Base-by-base conservation (phyloP, 2,888 invertebrate species). In the Diachrysia chrysitis region DNA sequence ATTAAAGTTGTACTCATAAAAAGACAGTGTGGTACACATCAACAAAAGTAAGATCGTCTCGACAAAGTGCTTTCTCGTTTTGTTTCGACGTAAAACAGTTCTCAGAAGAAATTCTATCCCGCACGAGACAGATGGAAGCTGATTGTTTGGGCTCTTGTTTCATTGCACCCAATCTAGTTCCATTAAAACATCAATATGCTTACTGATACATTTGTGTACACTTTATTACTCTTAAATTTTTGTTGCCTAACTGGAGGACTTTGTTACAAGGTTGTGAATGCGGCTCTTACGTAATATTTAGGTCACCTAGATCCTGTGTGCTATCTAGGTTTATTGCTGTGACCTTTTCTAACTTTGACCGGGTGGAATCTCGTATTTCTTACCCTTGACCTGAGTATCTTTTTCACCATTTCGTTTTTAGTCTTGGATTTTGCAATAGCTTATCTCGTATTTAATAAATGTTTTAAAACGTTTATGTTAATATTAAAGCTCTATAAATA, bases 81-180 rank as follows among this genome's bases (percentile, higher is more conserved):
- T 59, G 46, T 66, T 66, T 71, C 58, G 73, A 70, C 58, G 60
- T 70, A 69, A 66, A 73, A 61, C 59, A 32, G 66, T 78, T 78
- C 78, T 66, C 17, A 67, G 83, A 78, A 82, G 76, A 77, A 75
- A 79, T 82, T 79, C 71, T 79, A 82, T 79, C 76, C 63, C 61
- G 66, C 19, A 42, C 65, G 63, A 73, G 69, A 75, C 79, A 80
- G 69, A 78, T 79, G 81, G 73, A 63, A 65, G 78, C 70, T 83
- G 84, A 83, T 85, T 85, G 83, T 79, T 83, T 73, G 81, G 69
- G 66, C 73, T 84, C 80, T 77, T 66, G 76, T 81, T 85, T 85
- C 83, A 87, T 87, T 87, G 84, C 79, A 78, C 81, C 77, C 85
- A 87, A 87, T 87, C 86, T 82, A 86, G 79, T 76, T 69, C 75